Evolutionary conservation across 92 coral and sea anemone genomes (phyloP).

Genomic region (Siderastrea siderea): DNA sequence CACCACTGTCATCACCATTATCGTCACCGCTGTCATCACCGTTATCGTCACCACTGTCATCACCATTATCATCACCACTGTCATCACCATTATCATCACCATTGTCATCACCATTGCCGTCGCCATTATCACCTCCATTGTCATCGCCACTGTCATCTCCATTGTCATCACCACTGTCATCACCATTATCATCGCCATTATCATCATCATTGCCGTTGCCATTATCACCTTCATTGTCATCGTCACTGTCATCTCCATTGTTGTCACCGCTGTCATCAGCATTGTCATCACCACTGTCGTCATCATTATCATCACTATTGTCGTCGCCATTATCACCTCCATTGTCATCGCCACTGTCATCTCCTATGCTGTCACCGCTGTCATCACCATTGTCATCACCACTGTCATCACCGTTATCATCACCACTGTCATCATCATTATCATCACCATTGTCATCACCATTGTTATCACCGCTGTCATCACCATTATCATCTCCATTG

Average conservation of each 20-base stretch:
- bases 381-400: conserved; percentile 4
- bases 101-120: background rate
- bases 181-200: background rate
- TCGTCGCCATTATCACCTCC: conserved; percentile 3
- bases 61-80: background rate
- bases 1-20: background rate
- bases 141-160: conserved; percentile 1
- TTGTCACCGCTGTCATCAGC: background rate
- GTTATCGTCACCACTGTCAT: background rate
- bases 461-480: background rate
- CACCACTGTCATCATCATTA: background rate
- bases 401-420: background rate
- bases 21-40: background rate
- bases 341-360: background rate
- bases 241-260: background rate
- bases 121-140: background rate
- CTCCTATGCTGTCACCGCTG: background rate
- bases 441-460: conserved; percentile 13
- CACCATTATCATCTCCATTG: background rate
- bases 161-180: background rate
- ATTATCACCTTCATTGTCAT: background rate
- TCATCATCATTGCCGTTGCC: background rate
- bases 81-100: background rate
- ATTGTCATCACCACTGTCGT: background rate
- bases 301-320: background rate